phyloP scores from a whole-genome alignment of 1,140 invertebrate species.

The Battus philenor region DNA sequence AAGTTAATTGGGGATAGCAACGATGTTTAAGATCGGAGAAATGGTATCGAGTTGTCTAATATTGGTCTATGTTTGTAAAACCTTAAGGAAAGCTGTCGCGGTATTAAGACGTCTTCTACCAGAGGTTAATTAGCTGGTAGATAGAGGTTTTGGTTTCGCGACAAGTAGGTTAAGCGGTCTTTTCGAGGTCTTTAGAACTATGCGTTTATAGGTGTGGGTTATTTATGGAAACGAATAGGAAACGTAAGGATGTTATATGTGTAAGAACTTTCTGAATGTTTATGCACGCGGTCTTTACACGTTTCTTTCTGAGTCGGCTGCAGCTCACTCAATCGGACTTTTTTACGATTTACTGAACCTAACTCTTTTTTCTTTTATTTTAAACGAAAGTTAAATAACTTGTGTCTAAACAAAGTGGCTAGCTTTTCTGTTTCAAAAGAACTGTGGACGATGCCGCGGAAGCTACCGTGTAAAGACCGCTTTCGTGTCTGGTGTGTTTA shows the following conservation, averaged over 20 bases:
- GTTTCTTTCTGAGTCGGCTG: too few species aligned
- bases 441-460: too few species aligned
- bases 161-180: constrained; percentile 59
- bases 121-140: constrained; percentile 37
- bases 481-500: constrained; percentile 52
- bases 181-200: constrained; percentile 57
- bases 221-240: constrained; percentile 64
- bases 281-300: constrained; percentile 28
- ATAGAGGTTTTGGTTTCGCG: constrained; percentile 34
- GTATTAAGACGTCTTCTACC: constrained; percentile 42
- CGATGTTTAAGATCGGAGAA: constrained; percentile 59
- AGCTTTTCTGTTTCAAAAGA: too few species aligned
- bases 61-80: constrained; percentile 57
- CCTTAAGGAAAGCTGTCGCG: constrained; percentile 45
- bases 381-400: too few species aligned
- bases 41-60: too few species aligned
- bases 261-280: constrained; percentile 60
- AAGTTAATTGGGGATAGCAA: constrained; percentile 63
- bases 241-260: constrained; percentile 50
- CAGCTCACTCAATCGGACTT: too few species aligned
- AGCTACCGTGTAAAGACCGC: constrained; percentile 22
- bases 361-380: too few species aligned
- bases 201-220: constrained; percentile 69
- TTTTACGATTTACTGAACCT: too few species aligned
- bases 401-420: too few species aligned